Percentiles rank a stretch among this genome's conserved stretches.
These are phyloP conservation scores for Zhuqinia jingwanae DNA, from an alignment of 2,888 invertebrate genomes.

Conservation along the genomic window DNA sequence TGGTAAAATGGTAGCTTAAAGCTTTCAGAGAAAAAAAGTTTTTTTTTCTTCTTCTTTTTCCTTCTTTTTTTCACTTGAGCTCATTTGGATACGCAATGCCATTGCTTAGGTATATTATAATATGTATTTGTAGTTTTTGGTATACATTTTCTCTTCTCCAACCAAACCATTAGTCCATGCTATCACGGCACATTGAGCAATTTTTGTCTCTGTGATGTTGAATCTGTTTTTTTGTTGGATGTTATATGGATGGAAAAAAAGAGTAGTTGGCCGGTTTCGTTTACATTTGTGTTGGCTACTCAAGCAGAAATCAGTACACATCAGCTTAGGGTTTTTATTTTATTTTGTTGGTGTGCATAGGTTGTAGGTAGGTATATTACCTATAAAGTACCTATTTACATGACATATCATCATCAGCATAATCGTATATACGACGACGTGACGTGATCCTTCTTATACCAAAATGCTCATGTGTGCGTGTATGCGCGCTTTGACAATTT, in stretches of 20 bases:
- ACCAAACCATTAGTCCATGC: constrained; percentile 40
- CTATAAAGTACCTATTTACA: constrained; percentile 21
- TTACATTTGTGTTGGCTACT: constrained; percentile 58
- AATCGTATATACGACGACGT: constrained; percentile 35
- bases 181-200: constrained; percentile 70
- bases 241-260: too few relatives aligned
- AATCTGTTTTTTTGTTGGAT: constrained; percentile 59
- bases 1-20: constrained; percentile 69
- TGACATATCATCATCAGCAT: not conserved
- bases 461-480: constrained; percentile 44
- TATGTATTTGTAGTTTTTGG: too few relatives aligned
- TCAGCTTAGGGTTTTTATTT: constrained; percentile 12
- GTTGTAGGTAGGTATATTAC: constrained; percentile 15
- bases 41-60: constrained; percentile 35
- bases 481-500: constrained; percentile 61
- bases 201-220: constrained; percentile 43
- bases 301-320: constrained; percentile 63
- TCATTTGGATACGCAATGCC: constrained; percentile 67
- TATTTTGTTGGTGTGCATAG: not conserved
- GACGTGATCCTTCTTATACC: constrained; percentile 57
- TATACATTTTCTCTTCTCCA: too few relatives aligned
- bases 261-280: constrained; percentile 58
- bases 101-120: constrained; percentile 14
- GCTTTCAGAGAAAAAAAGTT: constrained; percentile 32
- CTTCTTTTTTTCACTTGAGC: constrained; percentile 61